phyloP scores from a whole-genome alignment of 2,797 vertebrate species.

The Crocodylus rhombifer region DNA sequence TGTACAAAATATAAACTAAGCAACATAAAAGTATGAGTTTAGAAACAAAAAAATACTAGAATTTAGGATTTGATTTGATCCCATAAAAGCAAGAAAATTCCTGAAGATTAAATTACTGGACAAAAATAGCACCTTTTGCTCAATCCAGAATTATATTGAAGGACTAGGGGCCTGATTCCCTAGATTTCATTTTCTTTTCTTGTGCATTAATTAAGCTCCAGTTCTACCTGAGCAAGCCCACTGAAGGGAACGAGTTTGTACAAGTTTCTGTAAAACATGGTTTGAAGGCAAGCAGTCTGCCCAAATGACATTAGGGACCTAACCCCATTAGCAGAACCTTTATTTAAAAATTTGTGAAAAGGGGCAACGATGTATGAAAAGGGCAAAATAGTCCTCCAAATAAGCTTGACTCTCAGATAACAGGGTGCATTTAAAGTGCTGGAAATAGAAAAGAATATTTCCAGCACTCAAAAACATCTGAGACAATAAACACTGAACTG shows the following conservation, averaged over 20 bases:
- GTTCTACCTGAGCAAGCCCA: background rate
- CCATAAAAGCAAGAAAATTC: background rate
- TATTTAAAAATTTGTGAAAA: background rate
- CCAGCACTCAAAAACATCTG: background rate
- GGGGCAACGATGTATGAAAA: background rate
- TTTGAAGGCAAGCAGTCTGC: conserved; percentile 20
- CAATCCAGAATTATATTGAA: background rate
- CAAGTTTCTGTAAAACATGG: background rate
- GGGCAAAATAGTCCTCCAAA: background rate
- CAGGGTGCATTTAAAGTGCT: background rate
- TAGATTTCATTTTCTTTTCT: background rate
- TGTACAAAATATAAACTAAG: background rate
- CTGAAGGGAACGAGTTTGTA: background rate
- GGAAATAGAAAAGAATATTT: background rate
- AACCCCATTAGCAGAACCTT: background rate
- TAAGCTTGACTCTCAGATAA: background rate
- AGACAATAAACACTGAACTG: background rate
- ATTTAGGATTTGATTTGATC: background rate
- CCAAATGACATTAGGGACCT: background rate
- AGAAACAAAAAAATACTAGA: background rate
- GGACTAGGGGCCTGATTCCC: background rate
- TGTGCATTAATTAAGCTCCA: conserved; percentile 13
- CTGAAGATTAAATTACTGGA: background rate
- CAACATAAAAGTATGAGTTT: background rate
- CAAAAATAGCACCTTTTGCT: background rate